Percentiles rank a stretch among this genome's conserved stretches.
Evolutionary conservation across 2,888 invertebrate species (phyloP).

Genomic region (Rhopalosiphum nymphaeae): DNA sequence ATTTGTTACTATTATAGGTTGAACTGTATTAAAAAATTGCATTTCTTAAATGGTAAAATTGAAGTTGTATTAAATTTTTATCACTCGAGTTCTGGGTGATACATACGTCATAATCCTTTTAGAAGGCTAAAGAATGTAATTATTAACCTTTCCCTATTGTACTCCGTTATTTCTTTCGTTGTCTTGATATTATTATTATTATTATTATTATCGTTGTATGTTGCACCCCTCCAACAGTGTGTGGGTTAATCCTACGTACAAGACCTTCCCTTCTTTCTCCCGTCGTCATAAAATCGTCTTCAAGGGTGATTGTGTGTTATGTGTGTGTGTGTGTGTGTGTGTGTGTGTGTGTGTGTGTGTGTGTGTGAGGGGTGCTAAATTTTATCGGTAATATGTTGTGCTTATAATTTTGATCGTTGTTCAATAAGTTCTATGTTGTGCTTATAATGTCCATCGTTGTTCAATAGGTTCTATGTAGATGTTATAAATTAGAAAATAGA

Average conservation of each 20-base stretch:
- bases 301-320: slow-evolving; percentile 41
- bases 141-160: slow-evolving; percentile 45
- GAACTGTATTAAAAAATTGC: background rate
- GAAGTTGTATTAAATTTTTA: background rate
- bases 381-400: slow-evolving; percentile 41
- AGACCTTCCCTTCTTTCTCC: slow-evolving; percentile 8
- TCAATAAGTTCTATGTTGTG: slow-evolving; percentile 34
- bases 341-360: background rate
- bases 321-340: background rate
- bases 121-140: slow-evolving; percentile 48
- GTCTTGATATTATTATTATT: slow-evolving; percentile 43
- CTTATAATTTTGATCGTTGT: slow-evolving; percentile 39
- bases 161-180: slow-evolving; percentile 34
- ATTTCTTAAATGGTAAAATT: background rate
- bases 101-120: slow-evolving; percentile 23
- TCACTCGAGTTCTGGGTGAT: background rate
- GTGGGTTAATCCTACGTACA: slow-evolving; percentile 44
- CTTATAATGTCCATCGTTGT: slow-evolving; percentile 39
- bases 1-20: background rate
- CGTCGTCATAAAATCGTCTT: slow-evolving; percentile 33
- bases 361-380: slow-evolving; percentile 47
- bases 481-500: background rate
- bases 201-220: slow-evolving; percentile 38
- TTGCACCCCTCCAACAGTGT: slow-evolving; percentile 28
- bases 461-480: slow-evolving; percentile 32